A percentile compares a stretch with the other conserved stretches of the same genome.
Evolutionary conservation across 1,140 invertebrate species (phyloP).

Genomic region (Drosophila pseudoobscura): DNA sequence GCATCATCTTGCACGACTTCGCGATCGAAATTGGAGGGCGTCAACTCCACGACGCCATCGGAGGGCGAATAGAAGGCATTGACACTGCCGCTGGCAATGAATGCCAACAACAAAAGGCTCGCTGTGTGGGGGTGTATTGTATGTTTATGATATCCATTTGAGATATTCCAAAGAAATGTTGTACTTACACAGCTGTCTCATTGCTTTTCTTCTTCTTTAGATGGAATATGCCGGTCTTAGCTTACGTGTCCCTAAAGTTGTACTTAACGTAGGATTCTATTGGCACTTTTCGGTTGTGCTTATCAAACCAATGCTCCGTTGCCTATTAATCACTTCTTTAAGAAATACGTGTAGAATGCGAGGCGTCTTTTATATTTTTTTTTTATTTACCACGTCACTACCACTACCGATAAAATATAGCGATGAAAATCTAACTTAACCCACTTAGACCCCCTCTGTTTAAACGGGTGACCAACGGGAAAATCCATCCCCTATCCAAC

Average conservation of each 20-base stretch:
- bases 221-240: slow-evolving; percentile 3
- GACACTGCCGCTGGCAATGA: slow-evolving; percentile 58
- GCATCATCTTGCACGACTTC: slow-evolving; percentile 93
- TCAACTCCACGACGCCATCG: slow-evolving; percentile 95
- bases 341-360: slow-evolving; percentile 12
- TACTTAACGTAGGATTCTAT: not conserved
- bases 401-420: too few relatives aligned
- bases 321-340: slow-evolving; percentile 5
- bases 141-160: slow-evolving; percentile 6
- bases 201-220: slow-evolving; percentile 3
- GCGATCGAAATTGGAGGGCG: slow-evolving; percentile 94
- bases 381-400: slow-evolving; percentile 1
- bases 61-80: slow-evolving; percentile 90
- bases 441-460: too few relatives aligned
- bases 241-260: slow-evolving; percentile 11
- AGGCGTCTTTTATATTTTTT: slow-evolving; percentile 6
- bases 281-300: not conserved
- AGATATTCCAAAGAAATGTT: not conserved
- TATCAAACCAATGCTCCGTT: too few relatives aligned
- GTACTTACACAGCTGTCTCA: slow-evolving; percentile 47
- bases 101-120: slow-evolving; percentile 53
- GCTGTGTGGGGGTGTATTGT: slow-evolving; percentile 30
- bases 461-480: too few relatives aligned
- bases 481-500: too few relatives aligned
- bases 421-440: too few relatives aligned